Base-by-base conservation (phyloP, 1,140 invertebrate genomes). In the Adoxophyes honmai region DNA sequence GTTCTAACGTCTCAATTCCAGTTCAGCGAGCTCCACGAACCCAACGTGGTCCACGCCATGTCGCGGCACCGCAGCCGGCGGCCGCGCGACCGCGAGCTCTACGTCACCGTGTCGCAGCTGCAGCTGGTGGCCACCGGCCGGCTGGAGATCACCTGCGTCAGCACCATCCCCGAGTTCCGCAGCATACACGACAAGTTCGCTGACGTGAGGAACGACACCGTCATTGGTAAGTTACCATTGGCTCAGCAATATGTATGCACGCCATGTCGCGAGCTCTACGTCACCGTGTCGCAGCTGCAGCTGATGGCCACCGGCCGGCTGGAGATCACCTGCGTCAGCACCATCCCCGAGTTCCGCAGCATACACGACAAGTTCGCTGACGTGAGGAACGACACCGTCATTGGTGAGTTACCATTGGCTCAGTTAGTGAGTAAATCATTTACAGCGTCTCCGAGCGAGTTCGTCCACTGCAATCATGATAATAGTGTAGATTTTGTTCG, bases 241-340 rank as follows among this genome's bases (percentile, higher is more conserved):
- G n/a, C n/a, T n/a, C n/a, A n/a, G n/a, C n/a, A n/a, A n/a, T n/a
- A n/a, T n/a, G n/a, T n/a, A n/a, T n/a, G n/a, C n/a, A n/a, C n/a
- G n/a, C n/a, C n/a, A n/a, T n/a, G n/a, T n/a, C 64, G 68, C n/a
- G 83, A 84, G 10, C 57, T 86, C 1, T 84, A 80, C 53, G 68
- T 90, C 14, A 85, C 87, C 3, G 21, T 6, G 21, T 28, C 6
- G 21, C 21, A 28, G 48, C 80, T 28, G 21, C 21, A 28, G 21
- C 21, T 6, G 21, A 89, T 91, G 16, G 90, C 92, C n/a, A 91
- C 91, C 35, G 92, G 92, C 14, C 75, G 88, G 54, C 79, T 93
- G 5, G 88, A 92, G 55, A 89, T 94, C n/a, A 91, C 90, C 18
- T 94, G 93, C 64, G 90, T 92, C 69, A 90, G 92, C 59, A 93